phyloP scores from a whole-genome alignment of 2,113 vertebrate species.

The Catharus fuscescens region DNA sequence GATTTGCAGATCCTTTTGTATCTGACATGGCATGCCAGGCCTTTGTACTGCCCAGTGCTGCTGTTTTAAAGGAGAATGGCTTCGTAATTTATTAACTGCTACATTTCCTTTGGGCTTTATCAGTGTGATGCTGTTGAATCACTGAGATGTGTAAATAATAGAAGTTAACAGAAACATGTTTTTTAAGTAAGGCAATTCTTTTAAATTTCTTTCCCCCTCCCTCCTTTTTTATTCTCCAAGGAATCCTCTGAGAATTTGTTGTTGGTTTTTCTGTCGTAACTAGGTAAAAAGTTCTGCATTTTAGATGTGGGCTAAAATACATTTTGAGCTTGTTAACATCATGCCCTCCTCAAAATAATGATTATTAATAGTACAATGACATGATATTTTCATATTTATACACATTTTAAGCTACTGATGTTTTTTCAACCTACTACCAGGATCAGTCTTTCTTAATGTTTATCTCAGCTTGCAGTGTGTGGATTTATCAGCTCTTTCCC shows the following conservation, averaged over 20 bases:
- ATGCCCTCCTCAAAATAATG: not conserved
- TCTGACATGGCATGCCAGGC: conserved; percentile 58
- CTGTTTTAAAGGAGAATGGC: conserved; percentile 49
- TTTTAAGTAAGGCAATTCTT: conserved; percentile 15
- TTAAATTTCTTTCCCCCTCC: not conserved
- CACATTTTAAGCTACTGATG: not conserved
- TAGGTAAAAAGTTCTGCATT: not conserved
- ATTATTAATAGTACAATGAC: not conserved
- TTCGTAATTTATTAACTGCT: conserved; percentile 76
- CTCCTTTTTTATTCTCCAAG: not conserved
- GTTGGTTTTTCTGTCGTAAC: not conserved
- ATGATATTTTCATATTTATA: not conserved
- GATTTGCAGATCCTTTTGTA: conserved; percentile 69
- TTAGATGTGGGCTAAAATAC: not conserved
- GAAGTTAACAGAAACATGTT: conserved; percentile 25
- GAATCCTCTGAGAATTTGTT: conserved; percentile 25
- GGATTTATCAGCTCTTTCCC: not conserved
- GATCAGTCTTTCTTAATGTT: not conserved
- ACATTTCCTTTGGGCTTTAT: conserved; percentile 71
- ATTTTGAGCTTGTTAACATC: not conserved
- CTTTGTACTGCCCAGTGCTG: conserved; percentile 69
- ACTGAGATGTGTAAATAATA: conserved; percentile 48
- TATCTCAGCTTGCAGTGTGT: not conserved
- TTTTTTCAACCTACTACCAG: not conserved
- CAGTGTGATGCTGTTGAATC: conserved; percentile 60